Conservation (phyloP, 2,888 invertebrate genomes). For the Nemurella pictetii region DNA sequence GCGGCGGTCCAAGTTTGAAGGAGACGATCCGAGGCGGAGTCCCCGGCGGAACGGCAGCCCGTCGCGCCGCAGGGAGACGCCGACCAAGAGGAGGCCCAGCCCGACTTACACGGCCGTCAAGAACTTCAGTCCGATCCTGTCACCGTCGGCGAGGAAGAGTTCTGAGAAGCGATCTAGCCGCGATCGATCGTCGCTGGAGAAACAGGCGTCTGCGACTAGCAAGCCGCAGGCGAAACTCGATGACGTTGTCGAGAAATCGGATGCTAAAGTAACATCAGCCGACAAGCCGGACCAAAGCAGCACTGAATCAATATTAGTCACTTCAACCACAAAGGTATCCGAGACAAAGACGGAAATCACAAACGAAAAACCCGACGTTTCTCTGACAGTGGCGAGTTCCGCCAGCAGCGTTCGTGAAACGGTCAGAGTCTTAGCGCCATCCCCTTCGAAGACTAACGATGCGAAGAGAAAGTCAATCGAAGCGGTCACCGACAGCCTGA, state of each 20-base stretch:
- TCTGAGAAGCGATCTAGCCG: not conserved
- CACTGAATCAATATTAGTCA: not conserved
- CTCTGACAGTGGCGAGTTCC: not conserved
- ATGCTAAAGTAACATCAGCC: not conserved
- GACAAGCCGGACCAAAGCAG: not conserved
- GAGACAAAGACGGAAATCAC: not conserved
- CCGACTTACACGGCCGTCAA: not conserved
- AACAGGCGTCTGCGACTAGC: not conserved
- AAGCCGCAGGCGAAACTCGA: not conserved
- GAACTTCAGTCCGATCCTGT: not conserved
- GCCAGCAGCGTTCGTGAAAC: not conserved
- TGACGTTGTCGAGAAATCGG: not conserved
- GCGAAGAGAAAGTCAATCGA: not conserved
- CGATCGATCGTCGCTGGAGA: not conserved
- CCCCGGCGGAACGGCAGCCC: not conserved
- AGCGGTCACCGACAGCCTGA: not conserved
- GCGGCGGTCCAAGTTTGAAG: not conserved
- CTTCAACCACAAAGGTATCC: not conserved
- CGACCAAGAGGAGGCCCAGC: not conserved
- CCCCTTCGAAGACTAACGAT: not conserved
- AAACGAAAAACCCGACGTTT: not conserved
- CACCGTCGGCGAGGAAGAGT: not conserved
- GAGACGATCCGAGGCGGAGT: not conserved
- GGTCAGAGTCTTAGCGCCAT: no score
- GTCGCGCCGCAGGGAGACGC: not conserved